Percentiles rank a stretch among this genome's conserved stretches.
phyloP scores from a whole-genome alignment of 2,888 invertebrate genomes.

The Ametastegia equiseti region DNA sequence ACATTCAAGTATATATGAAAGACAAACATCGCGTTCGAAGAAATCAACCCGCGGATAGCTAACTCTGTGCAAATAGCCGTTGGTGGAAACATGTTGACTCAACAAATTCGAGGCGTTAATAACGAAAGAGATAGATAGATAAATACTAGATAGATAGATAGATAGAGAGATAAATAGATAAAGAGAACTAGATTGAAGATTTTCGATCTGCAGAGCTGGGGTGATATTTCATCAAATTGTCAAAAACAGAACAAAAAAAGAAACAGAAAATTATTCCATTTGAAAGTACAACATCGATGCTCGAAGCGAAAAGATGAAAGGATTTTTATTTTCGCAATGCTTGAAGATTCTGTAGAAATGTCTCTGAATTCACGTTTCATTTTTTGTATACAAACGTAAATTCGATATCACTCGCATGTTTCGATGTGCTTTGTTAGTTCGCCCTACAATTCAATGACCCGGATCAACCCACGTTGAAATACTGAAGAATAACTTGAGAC shows the following conservation, averaged over 20 bases:
- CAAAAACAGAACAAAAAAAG: not conserved
- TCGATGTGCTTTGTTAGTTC: not conserved
- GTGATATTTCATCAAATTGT: too few relatives aligned
- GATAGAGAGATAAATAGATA: too few relatives aligned
- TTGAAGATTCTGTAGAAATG: not conserved
- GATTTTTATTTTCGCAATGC: not conserved
- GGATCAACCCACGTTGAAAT: not conserved
- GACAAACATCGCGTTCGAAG: conserved; percentile 29
- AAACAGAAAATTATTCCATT: not conserved
- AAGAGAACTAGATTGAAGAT: not conserved
- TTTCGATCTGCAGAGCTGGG: not conserved
- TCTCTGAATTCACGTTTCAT: not conserved
- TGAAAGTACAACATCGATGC: not conserved
- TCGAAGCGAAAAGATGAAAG: not conserved
- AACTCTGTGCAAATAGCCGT: conserved; percentile 14
- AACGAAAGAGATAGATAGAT: too few relatives aligned
- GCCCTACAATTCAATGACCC: not conserved
- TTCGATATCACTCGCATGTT: not conserved
- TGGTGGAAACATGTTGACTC: not conserved
- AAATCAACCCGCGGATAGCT: conserved; percentile 10
- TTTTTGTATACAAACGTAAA: not conserved
- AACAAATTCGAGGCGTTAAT: conserved; percentile 15
- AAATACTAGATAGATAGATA: too few relatives aligned
- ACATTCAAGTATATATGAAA: not conserved
- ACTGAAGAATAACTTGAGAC: not conserved